phyloP scores from a whole-genome alignment of 2,888 invertebrate genomes.

The Eupithecia tripunctaria region DNA sequence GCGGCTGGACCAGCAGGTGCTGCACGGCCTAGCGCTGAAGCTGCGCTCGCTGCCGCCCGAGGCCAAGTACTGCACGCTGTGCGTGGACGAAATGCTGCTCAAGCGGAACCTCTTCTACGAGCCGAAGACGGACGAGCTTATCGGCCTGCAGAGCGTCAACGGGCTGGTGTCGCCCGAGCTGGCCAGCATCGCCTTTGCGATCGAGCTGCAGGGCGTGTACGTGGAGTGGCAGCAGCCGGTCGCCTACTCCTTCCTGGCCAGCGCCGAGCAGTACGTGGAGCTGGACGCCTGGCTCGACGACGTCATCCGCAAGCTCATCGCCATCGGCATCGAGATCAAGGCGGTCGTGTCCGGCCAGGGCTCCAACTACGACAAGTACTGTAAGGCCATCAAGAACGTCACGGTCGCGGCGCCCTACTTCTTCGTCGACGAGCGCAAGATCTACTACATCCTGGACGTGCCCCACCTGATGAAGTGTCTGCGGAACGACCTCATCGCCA shows the following conservation, averaged over 20 bases:
- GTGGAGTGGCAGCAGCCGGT: conserved; percentile 34
- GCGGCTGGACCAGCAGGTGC: conserved; percentile 35
- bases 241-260: conserved; percentile 35
- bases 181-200: conserved; percentile 22
- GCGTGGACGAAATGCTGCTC: conserved; percentile 46
- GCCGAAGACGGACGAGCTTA: conserved; percentile 43
- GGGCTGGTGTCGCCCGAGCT: conserved; percentile 38
- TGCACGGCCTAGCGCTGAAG: conserved; percentile 35
- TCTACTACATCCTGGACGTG: conserved; percentile 41
- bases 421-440: conserved; percentile 39
- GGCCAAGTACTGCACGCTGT: conserved; percentile 45
- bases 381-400: conserved; percentile 34
- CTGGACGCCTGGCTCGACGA: conserved; percentile 38
- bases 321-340: conserved; percentile 30
- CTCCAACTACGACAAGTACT: conserved; percentile 35
- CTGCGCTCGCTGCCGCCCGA: conserved; percentile 32
- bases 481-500: conserved; percentile 41
- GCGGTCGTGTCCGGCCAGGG: conserved; percentile 34
- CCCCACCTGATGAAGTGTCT: conserved; percentile 38
- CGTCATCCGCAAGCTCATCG: conserved; percentile 29
- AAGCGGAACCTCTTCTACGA: conserved; percentile 46
- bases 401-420: conserved; percentile 38
- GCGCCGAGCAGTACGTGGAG: conserved; percentile 47
- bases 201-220: conserved; percentile 35
- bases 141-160: conserved; percentile 48